Evolutionary conservation across 2,888 invertebrate species (phyloP), one percentile per base, ranked within the genome.

Genomic region (Athripsodes cinereus): DNA sequence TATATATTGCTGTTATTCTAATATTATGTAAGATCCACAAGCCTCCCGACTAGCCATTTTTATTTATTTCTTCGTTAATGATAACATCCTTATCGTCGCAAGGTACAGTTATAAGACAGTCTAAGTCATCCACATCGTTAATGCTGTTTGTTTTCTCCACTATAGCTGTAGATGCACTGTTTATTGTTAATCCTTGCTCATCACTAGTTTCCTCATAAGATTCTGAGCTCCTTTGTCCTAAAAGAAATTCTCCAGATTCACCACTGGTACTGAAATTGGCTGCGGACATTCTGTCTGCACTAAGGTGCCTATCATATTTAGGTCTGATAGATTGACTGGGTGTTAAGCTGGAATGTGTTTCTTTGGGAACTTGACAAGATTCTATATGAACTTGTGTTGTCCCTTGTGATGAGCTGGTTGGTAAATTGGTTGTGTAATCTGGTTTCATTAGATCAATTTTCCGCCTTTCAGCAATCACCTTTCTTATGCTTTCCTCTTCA

Each of bases 391-490:
- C 62, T 55, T 64, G 63, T 6, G 63, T 64, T 2, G 64, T 64
- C 2, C 53, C 53, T 11, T 60, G 62, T 18, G 58, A 20, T 6
- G 54, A 22, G 10, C 59, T 35, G 13, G 48, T 20, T 13, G 55
- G 18, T 8, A 52, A 49, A 26, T 54, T 62, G 22, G 53, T 26
- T 10, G 52, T 52, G 21, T 53, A 48, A 11, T 62, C 62, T n/a
- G 62, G 60, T 54, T 61, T 64, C 62, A 64, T 71, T 35, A 79
- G 73, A 60, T 83, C 83, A 52, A 82, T 74, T 68, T 82, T 81
- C 63, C 83, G 72, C 64, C 83, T 74, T 69, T 83, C 83, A 10
- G 80, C 81, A 65, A 83, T 83, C 56, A 83, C 82, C 69, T 81
- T 79, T 67, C 83, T 78, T 64, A 83, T 81, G 64, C 80, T 81